A percentile compares a stretch with the other conserved stretches of the same genome.
Evolutionary conservation across 2,113 vertebrate species (phyloP).

Genomic region (Ardeotis arabs): DNA sequence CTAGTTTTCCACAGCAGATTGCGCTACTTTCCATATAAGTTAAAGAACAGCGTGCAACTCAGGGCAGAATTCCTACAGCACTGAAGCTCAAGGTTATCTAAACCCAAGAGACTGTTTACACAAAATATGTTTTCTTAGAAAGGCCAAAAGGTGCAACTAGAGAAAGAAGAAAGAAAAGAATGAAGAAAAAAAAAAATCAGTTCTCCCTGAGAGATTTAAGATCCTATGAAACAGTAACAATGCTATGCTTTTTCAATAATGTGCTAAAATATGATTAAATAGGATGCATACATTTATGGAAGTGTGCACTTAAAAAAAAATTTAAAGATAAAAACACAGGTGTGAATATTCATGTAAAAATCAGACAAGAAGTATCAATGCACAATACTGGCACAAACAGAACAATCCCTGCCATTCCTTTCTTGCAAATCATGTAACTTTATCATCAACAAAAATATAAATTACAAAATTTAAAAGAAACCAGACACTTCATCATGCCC

Average conservation of each 20-base stretch:
- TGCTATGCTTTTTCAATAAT: not conserved
- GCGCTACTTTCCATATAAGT: not conserved
- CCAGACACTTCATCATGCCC: not conserved
- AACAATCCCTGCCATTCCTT: not conserved
- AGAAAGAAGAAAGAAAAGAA: not conserved
- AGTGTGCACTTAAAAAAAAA: not conserved
- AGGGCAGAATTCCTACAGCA: not conserved
- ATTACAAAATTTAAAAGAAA: not conserved
- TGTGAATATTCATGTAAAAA: not conserved
- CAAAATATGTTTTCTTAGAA: not conserved
- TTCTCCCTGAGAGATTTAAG: not conserved
- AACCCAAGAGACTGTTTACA: not conserved
- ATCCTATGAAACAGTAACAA: not conserved
- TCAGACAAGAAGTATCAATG: not conserved
- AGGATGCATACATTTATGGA: not conserved
- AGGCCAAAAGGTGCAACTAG: not conserved
- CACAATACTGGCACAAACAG: not conserved
- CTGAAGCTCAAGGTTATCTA: slow-evolving; percentile 28
- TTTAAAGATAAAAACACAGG: not conserved
- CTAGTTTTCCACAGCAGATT: not conserved
- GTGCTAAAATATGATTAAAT: not conserved
- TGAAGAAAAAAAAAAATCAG: not conserved
- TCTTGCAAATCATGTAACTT: not conserved
- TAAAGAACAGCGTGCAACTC: slow-evolving; percentile 9
- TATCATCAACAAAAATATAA: not conserved